Evolutionary conservation across 2,888 invertebrate species (phyloP), one percentile per base, ranked within the genome.

Genomic region (Sesamia inferens): DNA sequence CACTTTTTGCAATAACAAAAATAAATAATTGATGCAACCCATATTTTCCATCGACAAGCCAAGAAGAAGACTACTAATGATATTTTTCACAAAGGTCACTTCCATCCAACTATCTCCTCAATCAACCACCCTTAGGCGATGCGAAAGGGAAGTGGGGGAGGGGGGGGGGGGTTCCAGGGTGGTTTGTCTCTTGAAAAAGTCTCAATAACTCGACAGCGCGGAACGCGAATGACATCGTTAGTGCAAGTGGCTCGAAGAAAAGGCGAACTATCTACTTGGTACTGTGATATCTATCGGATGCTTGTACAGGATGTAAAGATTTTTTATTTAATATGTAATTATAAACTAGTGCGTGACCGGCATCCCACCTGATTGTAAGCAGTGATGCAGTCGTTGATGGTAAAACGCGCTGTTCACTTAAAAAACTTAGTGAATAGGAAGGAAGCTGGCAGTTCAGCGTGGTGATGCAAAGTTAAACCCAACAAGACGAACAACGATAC

Each of bases 211-310:
- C 95, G 95, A 93, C 94, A 94, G 92, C 89, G 91, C 88, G 93
- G 93, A 93, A 93, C 91, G 87, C 94, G 94, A 95, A 95, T 96
- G 96, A 96, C 96, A 94, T 96, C 96, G 96, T 96, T 96, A 96
- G 95, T 92, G 90, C 90, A 92, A 95, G 95, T 94, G 95, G 91
- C 88, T 81, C 89, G 94, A 95, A 96, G 95, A 95, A 96, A 96
- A 95, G 96, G 93, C 94, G 91, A 94, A 95, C 95, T 95, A 95
- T 95, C 95, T 94, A 92, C 93, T 90, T 88, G 63, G 71, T 75
- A 77, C 88, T 59, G 81, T 78, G 90, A 88, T 92, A 90, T 89
- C 92, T 94, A 95, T 94, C 88, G 91, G 92, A 83, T 66, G 76
- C 55, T 31, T 13, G 70, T 92, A 95, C 92, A 91, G 94, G 88